These are phyloP conservation scores for Aricia artaxerxes DNA, from an alignment of 2,888 invertebrate species.

Conservation along the genomic window DNA sequence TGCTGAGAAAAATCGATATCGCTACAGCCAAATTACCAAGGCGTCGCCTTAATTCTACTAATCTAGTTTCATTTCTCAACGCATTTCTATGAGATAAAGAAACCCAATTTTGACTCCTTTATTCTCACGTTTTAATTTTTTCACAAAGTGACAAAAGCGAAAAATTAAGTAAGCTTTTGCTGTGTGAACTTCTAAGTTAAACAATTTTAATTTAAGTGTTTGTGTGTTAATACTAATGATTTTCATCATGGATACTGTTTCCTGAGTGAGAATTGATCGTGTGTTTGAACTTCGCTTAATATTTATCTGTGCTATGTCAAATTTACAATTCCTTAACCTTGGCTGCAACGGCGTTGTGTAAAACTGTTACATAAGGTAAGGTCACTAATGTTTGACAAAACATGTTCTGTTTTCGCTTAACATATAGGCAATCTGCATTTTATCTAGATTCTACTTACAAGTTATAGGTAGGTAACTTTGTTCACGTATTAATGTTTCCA, in stretches of 20 bases:
- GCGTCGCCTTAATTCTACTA: background rate
- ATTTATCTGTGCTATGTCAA: constrained; percentile 4
- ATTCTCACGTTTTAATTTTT: background rate
- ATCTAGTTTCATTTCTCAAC: background rate
- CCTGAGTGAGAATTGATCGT: background rate
- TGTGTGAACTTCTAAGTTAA: background rate
- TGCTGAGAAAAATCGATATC: too few species aligned
- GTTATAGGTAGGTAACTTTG: too few species aligned
- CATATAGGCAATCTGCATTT: background rate
- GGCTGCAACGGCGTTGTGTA: constrained; percentile 20
- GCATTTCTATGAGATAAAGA: background rate
- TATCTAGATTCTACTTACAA: too few species aligned
- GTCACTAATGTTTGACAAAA: constrained; percentile 23
- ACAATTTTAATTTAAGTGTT: background rate
- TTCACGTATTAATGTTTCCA: too few species aligned
- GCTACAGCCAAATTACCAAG: too few species aligned
- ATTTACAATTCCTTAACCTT: constrained; percentile 28
- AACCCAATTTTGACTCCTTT: background rate
- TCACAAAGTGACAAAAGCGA: background rate
- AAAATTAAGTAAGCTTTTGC: background rate
- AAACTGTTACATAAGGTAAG: constrained; percentile 32
- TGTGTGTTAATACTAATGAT: background rate
- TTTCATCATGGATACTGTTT: background rate
- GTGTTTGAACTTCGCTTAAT: constrained; percentile 21
- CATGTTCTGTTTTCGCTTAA: background rate